phyloP scores from a whole-genome alignment of 2,113 vertebrate species.

The Martes martes region DNA sequence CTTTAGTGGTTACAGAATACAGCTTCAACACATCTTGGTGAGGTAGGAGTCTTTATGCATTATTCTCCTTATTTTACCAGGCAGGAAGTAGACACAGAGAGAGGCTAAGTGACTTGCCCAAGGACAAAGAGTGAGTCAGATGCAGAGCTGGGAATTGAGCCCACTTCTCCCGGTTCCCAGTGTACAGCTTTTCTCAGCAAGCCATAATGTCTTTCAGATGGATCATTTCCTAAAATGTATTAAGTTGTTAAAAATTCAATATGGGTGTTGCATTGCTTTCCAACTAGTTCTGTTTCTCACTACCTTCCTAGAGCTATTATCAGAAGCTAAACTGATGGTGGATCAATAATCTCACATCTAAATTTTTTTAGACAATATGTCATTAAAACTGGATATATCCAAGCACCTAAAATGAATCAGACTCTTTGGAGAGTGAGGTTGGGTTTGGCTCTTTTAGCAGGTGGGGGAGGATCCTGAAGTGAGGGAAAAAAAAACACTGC shows the following conservation, averaged over 20 bases:
- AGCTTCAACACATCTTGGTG: slow-evolving; percentile 34
- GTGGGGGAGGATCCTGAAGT: background rate
- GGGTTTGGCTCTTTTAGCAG: background rate
- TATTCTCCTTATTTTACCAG: slow-evolving; percentile 60
- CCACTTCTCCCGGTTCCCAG: slow-evolving; percentile 65
- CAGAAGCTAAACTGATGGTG: background rate
- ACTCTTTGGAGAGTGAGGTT: background rate
- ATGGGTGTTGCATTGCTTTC: slow-evolving; percentile 47
- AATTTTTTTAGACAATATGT: background rate
- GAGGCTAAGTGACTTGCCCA: slow-evolving; percentile 64
- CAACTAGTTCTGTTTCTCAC: slow-evolving; percentile 33
- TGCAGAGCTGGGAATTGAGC: slow-evolving; percentile 73
- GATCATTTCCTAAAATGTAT: slow-evolving; percentile 73
- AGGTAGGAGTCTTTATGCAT: slow-evolving; percentile 58
- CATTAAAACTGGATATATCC: background rate
- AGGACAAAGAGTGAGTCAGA: slow-evolving; percentile 77
- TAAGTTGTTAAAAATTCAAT: slow-evolving; percentile 71
- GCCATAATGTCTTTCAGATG: slow-evolving; percentile 66
- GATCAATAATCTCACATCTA: background rate
- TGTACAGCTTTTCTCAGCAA: slow-evolving; percentile 70
- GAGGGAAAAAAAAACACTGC: background rate
- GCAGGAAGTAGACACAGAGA: slow-evolving; percentile 63
- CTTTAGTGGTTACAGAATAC: background rate
- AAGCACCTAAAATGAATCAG: background rate
- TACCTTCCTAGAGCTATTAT: slow-evolving; percentile 14